Evolutionary conservation across 1,140 invertebrate species (phyloP).

Genomic region (Lucilia cuprina): DNA sequence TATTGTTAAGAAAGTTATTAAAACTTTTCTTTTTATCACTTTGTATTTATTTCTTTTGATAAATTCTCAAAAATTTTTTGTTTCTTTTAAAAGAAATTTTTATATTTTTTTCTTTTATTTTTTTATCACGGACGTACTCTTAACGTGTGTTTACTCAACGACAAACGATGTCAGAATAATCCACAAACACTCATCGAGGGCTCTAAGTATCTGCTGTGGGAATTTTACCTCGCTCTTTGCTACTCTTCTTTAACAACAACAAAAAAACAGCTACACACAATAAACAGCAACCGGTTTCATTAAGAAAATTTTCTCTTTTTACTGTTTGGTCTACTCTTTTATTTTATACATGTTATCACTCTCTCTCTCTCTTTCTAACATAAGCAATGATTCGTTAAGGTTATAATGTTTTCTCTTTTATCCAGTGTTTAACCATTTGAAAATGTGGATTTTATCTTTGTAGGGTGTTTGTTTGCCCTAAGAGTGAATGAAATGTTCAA

Average conservation of each 20-base stretch:
- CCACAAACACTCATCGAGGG: conserved; percentile 44
- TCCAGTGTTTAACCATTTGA: neutral
- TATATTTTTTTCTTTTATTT: conserved; percentile 35
- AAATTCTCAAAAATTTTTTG: neutral
- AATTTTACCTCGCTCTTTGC: conserved; percentile 13
- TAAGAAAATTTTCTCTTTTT: neutral
- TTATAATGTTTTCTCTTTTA: neutral
- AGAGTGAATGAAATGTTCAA: neutral
- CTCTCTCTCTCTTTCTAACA: neutral
- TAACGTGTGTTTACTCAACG: conserved; percentile 56
- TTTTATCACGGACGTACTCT: conserved; percentile 36
- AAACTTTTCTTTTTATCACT: neutral
- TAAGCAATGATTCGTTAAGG: neutral
- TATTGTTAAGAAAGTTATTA: neutral
- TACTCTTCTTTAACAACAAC: neutral
- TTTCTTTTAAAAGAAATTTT: neutral
- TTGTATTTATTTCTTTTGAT: neutral
- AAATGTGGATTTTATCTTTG: neutral
- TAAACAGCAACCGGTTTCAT: conserved; percentile 12
- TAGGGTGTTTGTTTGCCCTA: neutral
- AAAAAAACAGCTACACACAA: neutral
- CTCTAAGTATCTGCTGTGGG: conserved; percentile 56
- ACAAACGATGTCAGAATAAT: conserved; percentile 60
- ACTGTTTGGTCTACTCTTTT: neutral
- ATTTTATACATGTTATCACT: neutral